Evolutionary conservation across 2,113 vertebrate species (phyloP).

Genomic region (Aegithalos caudatus): DNA sequence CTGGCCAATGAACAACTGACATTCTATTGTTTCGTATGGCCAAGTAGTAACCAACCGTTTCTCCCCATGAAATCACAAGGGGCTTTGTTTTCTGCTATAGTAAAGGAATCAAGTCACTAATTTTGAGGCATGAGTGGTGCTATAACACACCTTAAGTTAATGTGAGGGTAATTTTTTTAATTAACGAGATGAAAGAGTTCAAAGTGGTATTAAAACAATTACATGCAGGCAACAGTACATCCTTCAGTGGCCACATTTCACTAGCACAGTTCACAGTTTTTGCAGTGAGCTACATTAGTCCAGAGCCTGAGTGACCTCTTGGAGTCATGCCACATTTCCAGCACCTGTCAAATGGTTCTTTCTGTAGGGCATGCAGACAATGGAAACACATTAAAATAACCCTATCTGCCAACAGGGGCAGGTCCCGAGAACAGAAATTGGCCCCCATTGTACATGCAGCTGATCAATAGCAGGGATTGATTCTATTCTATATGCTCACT

Average conservation of each 20-base stretch:
- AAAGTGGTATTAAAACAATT: background rate
- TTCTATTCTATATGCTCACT: background rate
- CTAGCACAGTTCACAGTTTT: background rate
- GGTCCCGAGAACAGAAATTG: background rate
- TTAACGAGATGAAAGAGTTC: background rate
- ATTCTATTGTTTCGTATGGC: background rate
- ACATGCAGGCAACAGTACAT: background rate
- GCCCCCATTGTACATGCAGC: background rate
- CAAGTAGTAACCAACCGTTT: background rate
- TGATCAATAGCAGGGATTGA: background rate
- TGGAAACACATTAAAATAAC: conserved; percentile 11
- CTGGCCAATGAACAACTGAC: background rate
- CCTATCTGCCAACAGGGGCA: background rate
- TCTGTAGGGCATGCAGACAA: background rate
- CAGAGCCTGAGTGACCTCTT: background rate
- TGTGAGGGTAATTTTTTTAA: background rate
- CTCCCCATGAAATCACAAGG: background rate
- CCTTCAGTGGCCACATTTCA: background rate
- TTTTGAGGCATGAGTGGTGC: background rate
- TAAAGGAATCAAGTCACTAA: background rate
- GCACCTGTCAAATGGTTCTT: conserved; percentile 36
- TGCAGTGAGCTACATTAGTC: background rate
- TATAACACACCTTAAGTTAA: background rate
- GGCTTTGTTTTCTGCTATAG: background rate
- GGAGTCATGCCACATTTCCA: background rate